phyloP scores from a whole-genome alignment of 2,888 invertebrate genomes.

The Limnephilus lunatus region DNA sequence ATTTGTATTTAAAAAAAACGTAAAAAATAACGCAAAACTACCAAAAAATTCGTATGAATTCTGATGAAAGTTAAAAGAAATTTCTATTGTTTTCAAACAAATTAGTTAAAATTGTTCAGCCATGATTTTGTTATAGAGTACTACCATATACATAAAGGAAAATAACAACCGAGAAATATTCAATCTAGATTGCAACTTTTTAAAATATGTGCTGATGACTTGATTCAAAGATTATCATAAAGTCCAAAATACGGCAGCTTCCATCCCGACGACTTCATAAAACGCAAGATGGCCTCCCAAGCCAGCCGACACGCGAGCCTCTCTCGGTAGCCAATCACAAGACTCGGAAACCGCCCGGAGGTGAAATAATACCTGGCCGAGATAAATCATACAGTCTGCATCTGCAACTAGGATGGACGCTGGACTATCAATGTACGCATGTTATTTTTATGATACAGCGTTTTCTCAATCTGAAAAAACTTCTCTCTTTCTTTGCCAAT shows the following conservation, averaged over 20 bases:
- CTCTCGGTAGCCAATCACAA: constrained; percentile 60
- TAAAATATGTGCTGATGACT: not conserved
- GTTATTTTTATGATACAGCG: not conserved
- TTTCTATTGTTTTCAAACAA: too few relatives aligned
- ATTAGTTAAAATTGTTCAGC: too few relatives aligned
- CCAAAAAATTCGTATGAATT: not conserved
- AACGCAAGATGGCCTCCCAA: constrained; percentile 28
- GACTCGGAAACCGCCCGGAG: constrained; percentile 57
- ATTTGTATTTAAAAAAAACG: too few relatives aligned
- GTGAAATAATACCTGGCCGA: constrained; percentile 56
- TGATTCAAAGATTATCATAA: not conserved
- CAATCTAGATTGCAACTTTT: not conserved
- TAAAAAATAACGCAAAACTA: too few relatives aligned
- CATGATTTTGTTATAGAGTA: not conserved
- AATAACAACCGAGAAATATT: not conserved
- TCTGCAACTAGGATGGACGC: not conserved
- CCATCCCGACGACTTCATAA: constrained; percentile 3
- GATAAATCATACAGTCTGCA: constrained; percentile 55
- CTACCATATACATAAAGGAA: not conserved
- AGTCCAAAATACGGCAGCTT: not conserved
- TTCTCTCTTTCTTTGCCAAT: too few relatives aligned
- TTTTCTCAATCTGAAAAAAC: not conserved
- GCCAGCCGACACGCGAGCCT: constrained; percentile 52
- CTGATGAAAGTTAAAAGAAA: too few relatives aligned
- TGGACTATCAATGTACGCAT: not conserved